Percentiles rank a stretch among this genome's conserved stretches.
These are phyloP conservation scores for Drosophila helvetica DNA, from an alignment of 2,888 invertebrate species.

Conservation along the genomic window DNA sequence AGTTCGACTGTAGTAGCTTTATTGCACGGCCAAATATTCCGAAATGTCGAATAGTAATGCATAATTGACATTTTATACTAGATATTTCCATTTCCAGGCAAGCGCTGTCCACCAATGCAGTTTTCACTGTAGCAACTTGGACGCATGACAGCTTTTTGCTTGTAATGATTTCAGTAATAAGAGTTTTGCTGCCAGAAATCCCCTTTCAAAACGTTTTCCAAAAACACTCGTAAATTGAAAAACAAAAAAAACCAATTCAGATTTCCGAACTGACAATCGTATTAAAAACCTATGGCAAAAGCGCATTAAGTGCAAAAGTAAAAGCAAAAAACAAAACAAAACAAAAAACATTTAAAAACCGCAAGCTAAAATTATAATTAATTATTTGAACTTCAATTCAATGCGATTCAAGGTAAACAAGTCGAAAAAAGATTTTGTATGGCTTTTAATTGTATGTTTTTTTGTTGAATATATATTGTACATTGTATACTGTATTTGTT, in stretches of 20 bases:
- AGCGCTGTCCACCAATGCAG: not conserved
- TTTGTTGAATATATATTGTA: slow-evolving; percentile 1
- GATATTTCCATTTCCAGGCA: not conserved
- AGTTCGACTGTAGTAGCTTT: no score
- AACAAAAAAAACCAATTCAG: slow-evolving; percentile 10
- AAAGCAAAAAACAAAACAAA: not conserved
- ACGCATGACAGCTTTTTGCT: not conserved
- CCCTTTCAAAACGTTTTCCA: slow-evolving; percentile 1
- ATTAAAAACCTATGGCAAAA: slow-evolving; percentile 29
- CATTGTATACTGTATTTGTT: slow-evolving; percentile 2
- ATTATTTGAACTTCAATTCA: slow-evolving; percentile 72
- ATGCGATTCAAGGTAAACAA: slow-evolving; percentile 72
- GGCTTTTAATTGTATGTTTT: slow-evolving; percentile 37
- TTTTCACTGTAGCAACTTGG: not conserved
- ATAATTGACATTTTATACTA: no score
- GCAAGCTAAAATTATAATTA: slow-evolving; percentile 58
- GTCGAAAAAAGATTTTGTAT: slow-evolving; percentile 61
- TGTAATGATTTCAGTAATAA: not conserved
- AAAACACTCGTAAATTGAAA: not conserved
- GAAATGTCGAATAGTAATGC: no score
- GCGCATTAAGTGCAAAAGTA: slow-evolving; percentile 27
- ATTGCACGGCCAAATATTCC: no score
- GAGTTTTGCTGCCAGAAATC: not conserved
- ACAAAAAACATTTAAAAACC: slow-evolving; percentile 27
- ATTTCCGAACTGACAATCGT: slow-evolving; percentile 25